Base-by-base conservation (phyloP, 1,140 invertebrate genomes). In the Nymphalis io region DNA sequence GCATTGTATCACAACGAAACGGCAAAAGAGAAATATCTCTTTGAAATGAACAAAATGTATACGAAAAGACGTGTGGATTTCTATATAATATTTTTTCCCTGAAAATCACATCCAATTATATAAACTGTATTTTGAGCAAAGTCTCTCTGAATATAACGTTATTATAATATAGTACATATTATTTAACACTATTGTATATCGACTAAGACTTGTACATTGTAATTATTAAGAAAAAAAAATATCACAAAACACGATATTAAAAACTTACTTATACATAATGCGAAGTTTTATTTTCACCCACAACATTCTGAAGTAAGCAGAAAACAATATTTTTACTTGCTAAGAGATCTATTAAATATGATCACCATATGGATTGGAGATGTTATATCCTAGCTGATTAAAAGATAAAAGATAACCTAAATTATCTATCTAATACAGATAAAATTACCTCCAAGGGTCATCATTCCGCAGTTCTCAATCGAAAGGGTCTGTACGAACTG, bases 171-270 rank as follows among this genome's bases (percentile, higher is more conserved):
- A 88, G 81, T 82, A 71, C 77, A 80, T 87, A 85, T 88, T 86
- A 75, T 86, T 85, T 88, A 84, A 84, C 73, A 74, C 79, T 79
- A 86, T 79, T 80, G 78, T 88, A 75, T 89, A 87, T 81, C 77
- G 73, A 44, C 70, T 87, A 89, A 85, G 81, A 80, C 61, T 76
- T 89, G 83, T 88, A 87, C 70, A 87, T 87, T 88, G 79, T 87
- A 88, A 88, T 88, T 80, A 78, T 87, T 78, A 84, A 81, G 74
- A 78, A 78, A 82, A 72, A n/a, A 83, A 85, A 83, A 73, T 86
- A 85, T 87, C 79, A 86, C 79, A 72, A 85, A 82, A 84, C 78
- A 84, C 78, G 70, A 87, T 75, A 89, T 84, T 87, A 88, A 89
- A 89, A 61, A 61, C 38, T 80, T 81, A 77, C 76, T 65, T 84